Conservation (phyloP, 2,113 vertebrate genomes). For the Epinephelus cyanopodus region DNA sequence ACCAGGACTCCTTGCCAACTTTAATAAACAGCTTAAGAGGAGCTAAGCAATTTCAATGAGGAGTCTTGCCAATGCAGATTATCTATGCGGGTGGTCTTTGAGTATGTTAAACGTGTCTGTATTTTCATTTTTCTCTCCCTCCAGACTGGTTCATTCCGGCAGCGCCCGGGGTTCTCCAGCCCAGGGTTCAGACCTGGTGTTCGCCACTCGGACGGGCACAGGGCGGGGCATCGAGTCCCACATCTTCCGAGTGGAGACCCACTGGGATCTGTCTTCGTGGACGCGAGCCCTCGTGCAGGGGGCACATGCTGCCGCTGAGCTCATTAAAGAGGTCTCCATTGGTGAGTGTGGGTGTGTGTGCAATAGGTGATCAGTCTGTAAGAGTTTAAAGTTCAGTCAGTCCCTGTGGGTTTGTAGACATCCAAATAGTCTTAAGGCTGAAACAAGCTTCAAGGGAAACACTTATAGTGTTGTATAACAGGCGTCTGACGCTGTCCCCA, state of each 20-base stretch:
- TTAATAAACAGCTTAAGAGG: not conserved
- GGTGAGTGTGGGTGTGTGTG: slow-evolving; percentile 69
- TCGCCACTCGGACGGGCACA: slow-evolving; percentile 93
- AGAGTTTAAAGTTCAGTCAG: not conserved
- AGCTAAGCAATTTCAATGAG: not conserved
- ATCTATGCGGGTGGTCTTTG: not conserved
- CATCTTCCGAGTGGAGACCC: slow-evolving; percentile 94
- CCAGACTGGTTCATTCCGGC: slow-evolving; percentile 93
- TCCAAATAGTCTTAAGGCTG: not conserved
- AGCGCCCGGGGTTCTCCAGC: slow-evolving; percentile 88
- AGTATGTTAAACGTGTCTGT: not conserved
- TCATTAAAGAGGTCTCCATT: slow-evolving; percentile 93
- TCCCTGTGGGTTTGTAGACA: not conserved
- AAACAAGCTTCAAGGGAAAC: not conserved
- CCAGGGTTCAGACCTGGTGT: slow-evolving; percentile 90
- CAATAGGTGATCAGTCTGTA: not conserved
- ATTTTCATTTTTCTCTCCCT: not conserved
- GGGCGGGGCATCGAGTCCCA: slow-evolving; percentile 94
- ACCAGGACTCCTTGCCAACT: not conserved
- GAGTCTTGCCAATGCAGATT: not conserved
- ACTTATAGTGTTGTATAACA: not conserved
- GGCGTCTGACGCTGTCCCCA: too few relatives aligned
- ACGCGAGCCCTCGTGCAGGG: slow-evolving; percentile 94
- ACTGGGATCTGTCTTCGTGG: slow-evolving; percentile 95
- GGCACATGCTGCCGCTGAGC: slow-evolving; percentile 90